Conservation (phyloP, 2,797 vertebrate genomes). For the Gymnodraco acuticeps region DNA sequence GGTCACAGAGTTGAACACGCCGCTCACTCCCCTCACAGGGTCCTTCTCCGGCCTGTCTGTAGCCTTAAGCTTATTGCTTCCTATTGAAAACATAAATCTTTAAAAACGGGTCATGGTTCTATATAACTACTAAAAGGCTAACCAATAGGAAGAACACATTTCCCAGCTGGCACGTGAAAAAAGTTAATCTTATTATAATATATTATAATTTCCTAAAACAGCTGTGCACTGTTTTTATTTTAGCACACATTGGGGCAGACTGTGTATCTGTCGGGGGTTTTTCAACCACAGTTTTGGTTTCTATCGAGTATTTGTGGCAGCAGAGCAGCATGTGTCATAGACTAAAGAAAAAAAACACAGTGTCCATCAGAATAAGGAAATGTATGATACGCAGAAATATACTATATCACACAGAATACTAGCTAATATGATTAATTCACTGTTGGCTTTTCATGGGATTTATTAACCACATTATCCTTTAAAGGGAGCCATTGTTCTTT, state of each 20-base stretch:
- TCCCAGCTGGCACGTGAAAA: no score
- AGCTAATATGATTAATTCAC: background rate
- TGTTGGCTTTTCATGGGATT: background rate
- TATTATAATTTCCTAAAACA: background rate
- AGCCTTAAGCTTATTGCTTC: background rate
- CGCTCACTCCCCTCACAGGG: background rate
- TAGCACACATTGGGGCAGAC: background rate
- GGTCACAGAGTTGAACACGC: conserved; percentile 16
- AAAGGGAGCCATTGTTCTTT: no score
- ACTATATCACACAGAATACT: background rate
- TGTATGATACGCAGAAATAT: background rate
- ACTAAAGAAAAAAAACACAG: background rate
- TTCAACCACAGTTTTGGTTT: background rate
- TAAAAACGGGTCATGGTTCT: background rate
- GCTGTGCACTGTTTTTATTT: background rate
- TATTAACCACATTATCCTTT: background rate
- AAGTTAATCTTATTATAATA: no score
- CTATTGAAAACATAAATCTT: conserved; percentile 2
- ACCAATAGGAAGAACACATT: background rate
- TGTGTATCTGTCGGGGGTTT: background rate
- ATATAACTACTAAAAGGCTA: background rate
- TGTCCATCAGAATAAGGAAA: background rate
- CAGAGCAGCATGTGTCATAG: background rate
- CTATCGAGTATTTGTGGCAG: background rate
- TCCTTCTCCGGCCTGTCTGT: background rate